phyloP scores from a whole-genome alignment of 1,140 invertebrate genomes.

The Magallana angulata region DNA sequence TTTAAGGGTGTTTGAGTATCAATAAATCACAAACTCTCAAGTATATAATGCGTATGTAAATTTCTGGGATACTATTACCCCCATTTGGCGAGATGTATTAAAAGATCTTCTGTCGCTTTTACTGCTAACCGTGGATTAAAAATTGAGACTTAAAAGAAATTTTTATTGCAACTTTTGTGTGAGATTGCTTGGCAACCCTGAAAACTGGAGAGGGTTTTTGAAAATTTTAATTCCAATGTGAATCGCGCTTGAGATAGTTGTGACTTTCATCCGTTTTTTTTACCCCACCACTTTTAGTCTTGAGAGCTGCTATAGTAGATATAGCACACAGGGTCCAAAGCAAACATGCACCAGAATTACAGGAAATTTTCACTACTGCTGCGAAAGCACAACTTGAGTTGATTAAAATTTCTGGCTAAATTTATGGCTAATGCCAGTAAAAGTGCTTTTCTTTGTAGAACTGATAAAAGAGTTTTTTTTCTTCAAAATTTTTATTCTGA shows the following conservation, averaged over 20 bases:
- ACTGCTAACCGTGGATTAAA: background rate
- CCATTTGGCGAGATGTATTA: conserved; percentile 7
- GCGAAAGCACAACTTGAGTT: background rate
- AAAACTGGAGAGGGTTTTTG: conserved; percentile 3
- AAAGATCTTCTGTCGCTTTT: background rate
- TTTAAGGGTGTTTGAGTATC: background rate
- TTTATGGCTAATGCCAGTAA: background rate
- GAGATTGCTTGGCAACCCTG: conserved; percentile 17
- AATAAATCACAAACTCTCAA: conserved; percentile 14
- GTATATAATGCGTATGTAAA: conserved; percentile 27
- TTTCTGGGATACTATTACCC: background rate
- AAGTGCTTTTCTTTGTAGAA: background rate
- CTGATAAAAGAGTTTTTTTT: background rate
- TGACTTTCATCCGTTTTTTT: conserved; percentile 13
- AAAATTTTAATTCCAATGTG: conserved; percentile 22
- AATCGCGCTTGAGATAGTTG: conserved; percentile 20
- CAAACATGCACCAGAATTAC: conserved; percentile 12
- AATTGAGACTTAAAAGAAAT: background rate
- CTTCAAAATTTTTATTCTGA: too few species aligned
- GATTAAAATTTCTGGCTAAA: background rate
- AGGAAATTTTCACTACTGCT: background rate
- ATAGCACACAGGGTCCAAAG: conserved; percentile 3
- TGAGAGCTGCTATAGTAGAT: background rate
- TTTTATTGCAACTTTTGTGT: conserved; percentile 35
- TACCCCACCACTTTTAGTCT: background rate